Evolutionary conservation across 2,113 vertebrate species (phyloP), one percentile per base, ranked within the genome.

Genomic region (Pelobates fuscus): DNA sequence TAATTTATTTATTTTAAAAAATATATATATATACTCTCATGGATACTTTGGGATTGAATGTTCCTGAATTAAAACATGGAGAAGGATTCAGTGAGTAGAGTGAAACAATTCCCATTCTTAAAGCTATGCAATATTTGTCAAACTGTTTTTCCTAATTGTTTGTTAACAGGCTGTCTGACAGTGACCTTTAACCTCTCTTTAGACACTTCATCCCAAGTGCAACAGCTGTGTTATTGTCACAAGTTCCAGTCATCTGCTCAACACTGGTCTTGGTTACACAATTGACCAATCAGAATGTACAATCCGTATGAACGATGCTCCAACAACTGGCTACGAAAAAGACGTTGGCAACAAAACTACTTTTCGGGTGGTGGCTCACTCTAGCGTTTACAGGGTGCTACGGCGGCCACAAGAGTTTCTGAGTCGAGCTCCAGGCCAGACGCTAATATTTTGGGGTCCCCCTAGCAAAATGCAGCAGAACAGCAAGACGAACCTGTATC

Each of bases 221-320:
- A 84, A 82, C 43, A 90, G 89, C 10, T 99, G 97, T 2, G 95
- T 93, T 1, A 79, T 99, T 14, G 87, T 99, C 86, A 98, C 93
- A n/a, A 99, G 97, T 82, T 98, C 97, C 80, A 98, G 97, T 85
- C 97, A 98, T 74, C 85, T 98, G 8, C 88, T 98, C 60, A 93
- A 95, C 62, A 94, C 84, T 23, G 85, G 70, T 52, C 88, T 94
- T 10, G 97, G 97, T 2, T 32, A 86, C 0, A 88, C 89, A 83
- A 97, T 99, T 0, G 92, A 99, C 27, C 82, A 57, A 1, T 83
- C 92, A 0, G 93, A 99, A 82, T 99, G 97, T 24, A 93, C 94
- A 12, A 96, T 99, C 76, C 96, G 97, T 63, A 99, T 99, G 97
- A 99, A 99, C 0, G 96, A 98, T 0, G 97, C 97, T 0, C 97